Evolutionary conservation across 1,140 invertebrate species (phyloP), one percentile per base, ranked within the genome.

Genomic region (Phthorimaea operculella): DNA sequence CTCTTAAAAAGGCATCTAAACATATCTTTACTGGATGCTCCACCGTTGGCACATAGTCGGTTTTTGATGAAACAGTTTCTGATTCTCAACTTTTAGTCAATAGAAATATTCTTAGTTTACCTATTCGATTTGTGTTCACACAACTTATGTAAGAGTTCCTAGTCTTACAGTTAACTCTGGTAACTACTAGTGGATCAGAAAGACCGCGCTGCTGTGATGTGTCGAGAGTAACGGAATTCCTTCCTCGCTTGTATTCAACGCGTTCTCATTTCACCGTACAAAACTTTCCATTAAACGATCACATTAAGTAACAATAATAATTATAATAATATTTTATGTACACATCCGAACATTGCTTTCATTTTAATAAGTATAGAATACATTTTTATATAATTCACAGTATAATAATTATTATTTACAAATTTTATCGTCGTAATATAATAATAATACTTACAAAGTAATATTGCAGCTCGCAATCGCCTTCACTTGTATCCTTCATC

Each of bases 401-500:
- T 60, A 62, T 58, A 66, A 60, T 62, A 62, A 70, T 65, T 69
- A 64, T 57, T 81, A 83, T 81, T 70, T 83, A 83, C 80, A 82
- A 67, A 71, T 73, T 73, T 70, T 63, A 63, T 55, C 42, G 33
- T 54, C 54, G 44, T 67, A 65, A 28, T 28, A 42, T 70, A 68
- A 64, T 62, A 58, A 63, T 82, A 79, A 79, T 81, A 79, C 75
- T 83, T 82, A 80, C 69, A 56, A 69, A 69, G 70, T 84, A 79
- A 80, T 84, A 84, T 84, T 84, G 81, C 79, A 81, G 69, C 65
- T 75, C 68, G 78, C 76, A 76, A 81, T 79, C 66, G 72, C 70
- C 70, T 69, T 68, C 68, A 57, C 60, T 63, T 58, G 42, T 64
- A 16, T 47, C 14, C 16, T 64, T 62, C 21, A 28, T 28, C 21